Evolutionary conservation across 2,888 invertebrate species (phyloP), one percentile per base, ranked within the genome.

Genomic region (Azorinus chamasolen): DNA sequence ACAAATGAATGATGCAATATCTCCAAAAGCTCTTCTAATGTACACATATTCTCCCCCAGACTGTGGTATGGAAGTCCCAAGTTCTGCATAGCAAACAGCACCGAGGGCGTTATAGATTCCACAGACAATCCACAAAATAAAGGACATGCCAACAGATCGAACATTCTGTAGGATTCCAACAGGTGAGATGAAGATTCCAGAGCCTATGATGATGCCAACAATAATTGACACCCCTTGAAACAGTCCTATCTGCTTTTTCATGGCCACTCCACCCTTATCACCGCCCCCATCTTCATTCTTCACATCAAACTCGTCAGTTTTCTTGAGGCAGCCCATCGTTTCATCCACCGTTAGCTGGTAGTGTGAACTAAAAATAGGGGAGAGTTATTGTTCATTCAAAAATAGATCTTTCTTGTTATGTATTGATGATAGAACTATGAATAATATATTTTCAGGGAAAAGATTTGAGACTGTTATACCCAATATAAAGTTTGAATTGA

Each of bases 141-240:
- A 94, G 1, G 97, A 96, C 92, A 97, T 79, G 5, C 91, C 90
- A 5, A 94, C 75, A 96, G 93, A 69, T 97, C 98, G 10, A 96
- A 97, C 96, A 91, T 96, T 95, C 78, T 94, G 93, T 16, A 99
- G 94, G 20, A 98, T 98, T 84, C 98, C 96, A 90, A 96, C 96
- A 0, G 98, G 98, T 20, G 98, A 97, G 43, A 98, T 97, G 93
- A 99, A 99, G 87, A 99, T 98, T 8, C 99, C 99, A 2, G 98
- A 96, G 1, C 99, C 99, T 57, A 98, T 96, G 84, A 98, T 98
- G 70, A 97, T 96, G 50, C 98, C 98, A 32, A 98, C 97, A 88
- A 98, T 98, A 79, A 98, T 97, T 27, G 97, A 96, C 10, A 98
- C 97, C 27, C 98, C 98, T 92, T 98, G 97, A 84, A 96, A 91